Evolutionary conservation across 2,888 invertebrate genomes (phyloP).

Genomic region (Punctoribates punctum): DNA sequence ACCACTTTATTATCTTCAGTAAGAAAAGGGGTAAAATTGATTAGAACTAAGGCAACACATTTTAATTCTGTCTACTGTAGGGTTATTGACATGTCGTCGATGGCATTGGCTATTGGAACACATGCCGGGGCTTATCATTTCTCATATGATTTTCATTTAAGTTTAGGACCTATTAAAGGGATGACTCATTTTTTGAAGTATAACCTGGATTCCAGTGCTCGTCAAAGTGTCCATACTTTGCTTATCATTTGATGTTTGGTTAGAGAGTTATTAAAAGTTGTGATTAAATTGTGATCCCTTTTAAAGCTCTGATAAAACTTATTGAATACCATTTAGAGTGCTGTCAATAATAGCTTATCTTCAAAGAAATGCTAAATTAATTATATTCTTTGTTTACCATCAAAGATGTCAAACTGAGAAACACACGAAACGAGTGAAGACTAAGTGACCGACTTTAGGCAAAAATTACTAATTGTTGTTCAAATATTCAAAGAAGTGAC

Average conservation of each 20-base stretch:
- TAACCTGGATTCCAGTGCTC: not conserved
- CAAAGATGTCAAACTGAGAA: not conserved
- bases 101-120: conserved; percentile 11
- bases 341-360: not conserved
- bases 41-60: not conserved
- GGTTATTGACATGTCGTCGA: conserved; percentile 27
- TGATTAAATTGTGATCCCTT: not conserved
- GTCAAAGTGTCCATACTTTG: too few species aligned
- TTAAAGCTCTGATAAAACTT: not conserved
- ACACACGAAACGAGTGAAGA: too few species aligned
- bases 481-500: too few species aligned
- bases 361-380: not conserved
- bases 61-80: not conserved
- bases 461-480: too few species aligned
- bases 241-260: not conserved
- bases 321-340: not conserved
- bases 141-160: conserved; percentile 27
- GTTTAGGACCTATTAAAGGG: not conserved
- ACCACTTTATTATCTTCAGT: conserved; percentile 11
- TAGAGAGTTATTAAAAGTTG: not conserved
- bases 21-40: not conserved
- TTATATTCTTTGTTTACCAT: too few species aligned
- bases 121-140: not conserved
- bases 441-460: too few species aligned
- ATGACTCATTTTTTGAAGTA: conserved; percentile 1